phyloP scores from a whole-genome alignment of 1,140 invertebrate species.

The Philopotamus ludificatus region DNA sequence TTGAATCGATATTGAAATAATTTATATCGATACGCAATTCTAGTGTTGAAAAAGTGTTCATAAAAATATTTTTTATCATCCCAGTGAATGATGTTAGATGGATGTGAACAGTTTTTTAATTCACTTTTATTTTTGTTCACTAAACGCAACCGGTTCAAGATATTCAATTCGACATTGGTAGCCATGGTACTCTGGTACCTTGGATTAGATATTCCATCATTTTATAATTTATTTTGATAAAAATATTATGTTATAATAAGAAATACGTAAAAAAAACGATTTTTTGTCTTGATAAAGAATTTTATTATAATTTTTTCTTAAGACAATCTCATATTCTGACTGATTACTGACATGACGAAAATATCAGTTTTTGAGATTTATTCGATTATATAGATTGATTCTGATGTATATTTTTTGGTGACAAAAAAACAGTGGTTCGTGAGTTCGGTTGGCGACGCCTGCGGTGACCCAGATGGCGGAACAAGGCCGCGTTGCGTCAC shows the following conservation, averaged over 20 bases:
- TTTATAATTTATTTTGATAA: background rate
- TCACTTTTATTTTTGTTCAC: constrained; percentile 4
- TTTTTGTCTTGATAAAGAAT: no score
- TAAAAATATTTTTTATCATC: background rate
- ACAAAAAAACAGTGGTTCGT: background rate
- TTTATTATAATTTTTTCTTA: no score
- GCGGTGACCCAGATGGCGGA: constrained; percentile 8
- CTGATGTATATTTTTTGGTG: background rate
- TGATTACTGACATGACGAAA: background rate
- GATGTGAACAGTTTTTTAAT: background rate
- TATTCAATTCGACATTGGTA: background rate
- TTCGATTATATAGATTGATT: background rate
- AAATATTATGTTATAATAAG: no score
- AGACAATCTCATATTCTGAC: no score
- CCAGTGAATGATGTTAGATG: no score
- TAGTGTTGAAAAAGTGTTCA: background rate
- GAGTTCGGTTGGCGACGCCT: background rate
- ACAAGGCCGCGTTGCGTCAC: constrained; percentile 31
- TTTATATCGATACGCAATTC: background rate
- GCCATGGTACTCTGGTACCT: background rate
- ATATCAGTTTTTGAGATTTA: background rate
- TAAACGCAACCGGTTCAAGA: background rate
- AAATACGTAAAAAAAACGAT: no score
- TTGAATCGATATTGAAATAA: background rate
- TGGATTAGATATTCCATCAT: background rate